Evolutionary conservation across 2,888 invertebrate species (phyloP), one percentile per base, ranked within the genome.

Genomic region (Apodemia zela): DNA sequence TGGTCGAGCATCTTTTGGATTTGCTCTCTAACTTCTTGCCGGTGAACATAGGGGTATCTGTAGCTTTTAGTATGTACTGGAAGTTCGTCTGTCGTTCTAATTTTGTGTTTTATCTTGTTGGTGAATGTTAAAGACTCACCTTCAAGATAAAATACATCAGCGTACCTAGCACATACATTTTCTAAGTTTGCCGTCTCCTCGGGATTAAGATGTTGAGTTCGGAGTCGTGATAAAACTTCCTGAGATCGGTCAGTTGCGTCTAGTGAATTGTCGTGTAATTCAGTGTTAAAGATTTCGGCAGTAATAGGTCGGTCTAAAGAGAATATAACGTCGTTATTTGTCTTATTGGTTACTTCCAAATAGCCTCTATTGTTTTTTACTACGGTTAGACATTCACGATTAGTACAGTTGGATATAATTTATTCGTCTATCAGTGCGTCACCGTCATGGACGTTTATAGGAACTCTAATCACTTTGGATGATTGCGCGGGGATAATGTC

Each of bases 401-500:
- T 33, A 7, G 6, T 6, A 21, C 73, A 75, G 51, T 73, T 73
- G 10, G 60, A 73, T 0, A 72, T 7, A 2, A 47, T 29, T 62
- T 74, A 72, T 17, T 71, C 63, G 0, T 42, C 25, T 25, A 74
- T 45, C 7, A 68, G 61, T 3, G 58, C 72, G 73, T 33, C 33
- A 33, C 33, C 33, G 33, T 33, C 33, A 8, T 33, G 33, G 7
- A 6, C 33, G 7, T 33, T 33, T 33, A 33, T 7, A 3, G 33
- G 73, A 0, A 72, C 8, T 29, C 63, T 51, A 54, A 73, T 18
- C 21, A 74, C 17, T 66, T 73, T 74, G 0, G 71, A 71, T 8
- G 65, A 51, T 10, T 64, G 54, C 0, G 71, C 72, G 0, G 72
- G 72, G 7, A 73, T 72, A 7, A 75, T 69, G 3, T 71, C 71